Evolutionary conservation across 1,140 invertebrate genomes (phyloP).

Genomic region (Drosophila jambulina): DNA sequence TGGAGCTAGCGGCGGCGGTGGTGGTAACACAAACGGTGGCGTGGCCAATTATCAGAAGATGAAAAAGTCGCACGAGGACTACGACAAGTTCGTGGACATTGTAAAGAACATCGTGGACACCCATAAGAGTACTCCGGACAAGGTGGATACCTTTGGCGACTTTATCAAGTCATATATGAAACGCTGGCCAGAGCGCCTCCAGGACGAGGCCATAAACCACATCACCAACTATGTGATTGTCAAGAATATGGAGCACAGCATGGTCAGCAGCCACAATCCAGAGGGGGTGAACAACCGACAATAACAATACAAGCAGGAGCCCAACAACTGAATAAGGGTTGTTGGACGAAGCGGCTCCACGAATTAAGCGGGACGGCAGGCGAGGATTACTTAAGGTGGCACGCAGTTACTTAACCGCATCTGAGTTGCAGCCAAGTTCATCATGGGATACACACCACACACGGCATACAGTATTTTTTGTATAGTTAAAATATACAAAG

Average conservation of each 20-base stretch:
- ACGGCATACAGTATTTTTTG: slow-evolving; percentile 82
- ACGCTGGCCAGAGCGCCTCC: slow-evolving; percentile 80
- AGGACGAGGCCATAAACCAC: slow-evolving; percentile 84
- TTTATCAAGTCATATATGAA: slow-evolving; percentile 83
- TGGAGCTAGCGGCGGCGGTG: slow-evolving; percentile 61
- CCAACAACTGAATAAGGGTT: slow-evolving; percentile 74
- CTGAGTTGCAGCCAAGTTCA: slow-evolving; percentile 58
- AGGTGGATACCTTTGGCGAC: slow-evolving; percentile 80
- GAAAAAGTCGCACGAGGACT: slow-evolving; percentile 83
- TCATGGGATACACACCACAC: slow-evolving; percentile 23
- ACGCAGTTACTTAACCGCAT: slow-evolving; percentile 74
- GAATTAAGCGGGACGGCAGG: slow-evolving; percentile 16
- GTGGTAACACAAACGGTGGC: slow-evolving; percentile 77
- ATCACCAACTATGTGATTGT: slow-evolving; percentile 84
- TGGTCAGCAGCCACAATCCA: slow-evolving; percentile 72
- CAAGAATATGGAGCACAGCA: slow-evolving; percentile 84
- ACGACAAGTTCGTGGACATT: slow-evolving; percentile 83
- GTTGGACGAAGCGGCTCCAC: slow-evolving; percentile 76
- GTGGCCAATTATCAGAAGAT: slow-evolving; percentile 82
- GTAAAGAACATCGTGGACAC: slow-evolving; percentile 84
- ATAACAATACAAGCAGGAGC: slow-evolving; percentile 84
- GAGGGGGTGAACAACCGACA: slow-evolving; percentile 75
- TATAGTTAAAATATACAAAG: slow-evolving; percentile 80
- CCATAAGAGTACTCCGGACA: slow-evolving; percentile 79
- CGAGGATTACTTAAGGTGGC: slow-evolving; percentile 68